phyloP scores from a whole-genome alignment of 2,888 invertebrate genomes.

The Thereva nobilitata region DNA sequence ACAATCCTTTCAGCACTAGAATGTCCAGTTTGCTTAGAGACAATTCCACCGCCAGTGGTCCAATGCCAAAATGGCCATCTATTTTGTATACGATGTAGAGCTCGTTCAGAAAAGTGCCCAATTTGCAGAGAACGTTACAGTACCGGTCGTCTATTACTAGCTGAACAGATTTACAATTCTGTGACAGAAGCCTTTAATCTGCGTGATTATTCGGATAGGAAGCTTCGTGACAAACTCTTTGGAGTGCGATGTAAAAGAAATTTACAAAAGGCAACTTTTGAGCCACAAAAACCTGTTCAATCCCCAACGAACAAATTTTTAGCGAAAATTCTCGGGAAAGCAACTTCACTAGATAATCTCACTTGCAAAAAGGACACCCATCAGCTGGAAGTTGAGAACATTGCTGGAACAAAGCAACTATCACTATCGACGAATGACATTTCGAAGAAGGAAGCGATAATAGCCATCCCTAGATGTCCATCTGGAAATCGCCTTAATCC shows the following conservation, averaged over 20 bases:
- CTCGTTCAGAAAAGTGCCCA: constrained; percentile 65
- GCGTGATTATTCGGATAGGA: constrained; percentile 54
- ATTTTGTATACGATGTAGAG: constrained; percentile 65
- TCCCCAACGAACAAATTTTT: constrained; percentile 60
- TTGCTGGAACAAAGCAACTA: constrained; percentile 53
- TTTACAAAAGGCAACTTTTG: constrained; percentile 1
- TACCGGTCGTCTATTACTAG: constrained; percentile 61
- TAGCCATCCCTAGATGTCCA: constrained; percentile 41
- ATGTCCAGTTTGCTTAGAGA: constrained; percentile 69
- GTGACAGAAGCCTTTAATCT: constrained; percentile 61
- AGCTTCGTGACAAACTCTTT: constrained; percentile 60
- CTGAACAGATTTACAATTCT: constrained; percentile 63
- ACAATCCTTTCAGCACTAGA: constrained; percentile 63
- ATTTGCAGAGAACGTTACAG: constrained; percentile 64
- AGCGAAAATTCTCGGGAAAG: constrained; percentile 59
- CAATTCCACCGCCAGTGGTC: constrained; percentile 65
- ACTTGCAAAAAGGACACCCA: constrained; percentile 24
- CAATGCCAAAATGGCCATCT: constrained; percentile 71
- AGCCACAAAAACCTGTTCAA: constrained; percentile 45
- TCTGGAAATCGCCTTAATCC: constrained; percentile 38
- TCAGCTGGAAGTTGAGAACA: constrained; percentile 38
- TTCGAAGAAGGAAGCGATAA: constrained; percentile 49
- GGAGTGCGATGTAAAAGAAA: constrained; percentile 47
- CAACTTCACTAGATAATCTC: constrained; percentile 61
- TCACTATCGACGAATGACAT: constrained; percentile 60